phyloP scores from a whole-genome alignment of 2,113 vertebrate species.

The Candoia aspera region DNA sequence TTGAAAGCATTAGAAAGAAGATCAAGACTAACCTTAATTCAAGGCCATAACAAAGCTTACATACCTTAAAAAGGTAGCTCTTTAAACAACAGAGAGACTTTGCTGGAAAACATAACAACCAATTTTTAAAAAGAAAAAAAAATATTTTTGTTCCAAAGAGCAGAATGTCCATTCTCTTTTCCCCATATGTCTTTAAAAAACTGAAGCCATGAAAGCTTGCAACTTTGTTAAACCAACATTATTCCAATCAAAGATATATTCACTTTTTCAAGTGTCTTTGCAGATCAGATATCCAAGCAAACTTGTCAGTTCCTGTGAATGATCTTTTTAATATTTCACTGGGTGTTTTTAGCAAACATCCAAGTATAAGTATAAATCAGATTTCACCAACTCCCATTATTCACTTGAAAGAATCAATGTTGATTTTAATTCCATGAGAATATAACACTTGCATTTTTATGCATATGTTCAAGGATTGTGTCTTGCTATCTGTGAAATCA shows the following conservation, averaged over 20 bases:
- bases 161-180: rapidly evolving
- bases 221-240: not conserved
- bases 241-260: not conserved
- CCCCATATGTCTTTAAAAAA: not conserved
- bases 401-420: not conserved
- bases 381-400: conserved; percentile 6
- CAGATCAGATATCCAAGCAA: too few species aligned
- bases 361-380: conserved; percentile 13
- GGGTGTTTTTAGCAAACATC: conserved; percentile 10
- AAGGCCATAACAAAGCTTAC: not conserved
- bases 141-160: not conserved
- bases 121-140: not conserved
- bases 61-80: not conserved
- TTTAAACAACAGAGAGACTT: not conserved
- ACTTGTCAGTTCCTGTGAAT: not conserved
- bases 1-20: too few species aligned
- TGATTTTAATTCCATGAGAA: not conserved
- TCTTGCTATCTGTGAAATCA: conserved; percentile 29
- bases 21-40: not conserved
- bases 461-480: not conserved
- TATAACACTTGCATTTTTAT: conserved; percentile 5
- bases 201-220: not conserved
- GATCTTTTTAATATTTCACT: not conserved
- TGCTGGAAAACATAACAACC: not conserved
- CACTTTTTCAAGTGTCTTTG: rapidly evolving